Conservation (phyloP, 2,797 vertebrate genomes). For the Eulemur mongoz region DNA sequence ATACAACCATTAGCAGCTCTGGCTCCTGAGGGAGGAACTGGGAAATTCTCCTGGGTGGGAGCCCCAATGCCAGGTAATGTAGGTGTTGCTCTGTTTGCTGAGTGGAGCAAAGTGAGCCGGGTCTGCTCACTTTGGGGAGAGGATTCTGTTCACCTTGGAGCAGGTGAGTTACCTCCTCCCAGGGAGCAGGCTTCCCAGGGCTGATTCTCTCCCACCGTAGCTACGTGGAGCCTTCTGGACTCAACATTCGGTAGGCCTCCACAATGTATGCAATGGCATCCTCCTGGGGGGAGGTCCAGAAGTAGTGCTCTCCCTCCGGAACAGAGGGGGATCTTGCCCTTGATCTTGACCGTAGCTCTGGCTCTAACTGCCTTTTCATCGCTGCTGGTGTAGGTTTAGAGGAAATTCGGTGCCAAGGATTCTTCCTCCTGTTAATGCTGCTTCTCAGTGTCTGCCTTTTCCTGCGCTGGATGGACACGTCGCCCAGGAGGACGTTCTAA, state of each 20-base stretch:
- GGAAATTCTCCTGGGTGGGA: neutral
- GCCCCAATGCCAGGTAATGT: neutral
- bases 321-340: neutral
- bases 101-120: neutral
- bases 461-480: rapidly evolving
- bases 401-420: too few species aligned
- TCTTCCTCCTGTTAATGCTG: neutral
- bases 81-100: neutral
- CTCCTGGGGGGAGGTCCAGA: neutral
- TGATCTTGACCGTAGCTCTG: neutral
- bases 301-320: neutral
- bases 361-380: neutral
- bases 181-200: neutral
- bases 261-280: too few species aligned
- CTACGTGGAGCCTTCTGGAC: neutral
- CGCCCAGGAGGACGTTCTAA: neutral
- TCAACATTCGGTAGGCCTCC: neutral
- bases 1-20: neutral
- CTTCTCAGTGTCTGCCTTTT: neutral
- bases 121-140: neutral
- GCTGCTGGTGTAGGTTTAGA: neutral
- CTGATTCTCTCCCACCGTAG: neutral
- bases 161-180: neutral
- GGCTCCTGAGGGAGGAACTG: neutral
- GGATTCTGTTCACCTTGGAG: neutral